Conservation (phyloP, 1,140 invertebrate genomes). For the Megalopta genalis region DNA sequence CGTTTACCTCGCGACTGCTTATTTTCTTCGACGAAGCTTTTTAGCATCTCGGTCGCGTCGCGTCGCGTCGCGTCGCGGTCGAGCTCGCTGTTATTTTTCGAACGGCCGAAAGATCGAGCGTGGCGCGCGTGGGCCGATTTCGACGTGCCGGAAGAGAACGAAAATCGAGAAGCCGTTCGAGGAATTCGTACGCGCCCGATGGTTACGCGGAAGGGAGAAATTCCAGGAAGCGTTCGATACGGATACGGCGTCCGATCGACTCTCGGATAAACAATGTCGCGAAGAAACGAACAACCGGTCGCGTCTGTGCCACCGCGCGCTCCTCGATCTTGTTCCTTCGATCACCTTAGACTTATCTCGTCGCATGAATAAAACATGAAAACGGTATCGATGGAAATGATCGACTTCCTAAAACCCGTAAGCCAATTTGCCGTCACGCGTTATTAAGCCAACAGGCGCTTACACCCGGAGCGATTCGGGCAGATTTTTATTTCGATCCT, state of each 20-base stretch:
- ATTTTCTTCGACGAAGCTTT: too few species aligned
- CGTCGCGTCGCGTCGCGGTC: too few species aligned
- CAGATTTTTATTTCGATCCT: background rate
- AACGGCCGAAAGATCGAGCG: too few species aligned
- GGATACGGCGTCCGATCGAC: too few species aligned
- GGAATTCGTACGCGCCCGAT: too few species aligned
- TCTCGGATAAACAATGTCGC: background rate
- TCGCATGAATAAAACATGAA: slow-evolving; percentile 49
- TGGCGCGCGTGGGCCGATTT: too few species aligned
- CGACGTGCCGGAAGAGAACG: too few species aligned
- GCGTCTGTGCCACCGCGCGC: background rate
- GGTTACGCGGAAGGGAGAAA: background rate
- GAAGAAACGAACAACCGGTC: background rate
- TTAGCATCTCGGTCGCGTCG: too few species aligned
- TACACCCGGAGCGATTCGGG: background rate
- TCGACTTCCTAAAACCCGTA: slow-evolving; percentile 36
- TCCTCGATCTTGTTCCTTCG: slow-evolving; percentile 9
- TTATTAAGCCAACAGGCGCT: slow-evolving; percentile 36
- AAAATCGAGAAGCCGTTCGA: too few species aligned
- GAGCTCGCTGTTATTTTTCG: too few species aligned
- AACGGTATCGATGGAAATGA: slow-evolving; percentile 17
- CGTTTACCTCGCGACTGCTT: too few species aligned
- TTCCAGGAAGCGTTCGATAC: background rate
- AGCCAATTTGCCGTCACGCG: slow-evolving; percentile 35
- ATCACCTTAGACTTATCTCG: slow-evolving; percentile 18